Base-by-base conservation (phyloP, 2,797 vertebrate species). In the Pogonophryne albipinna region DNA sequence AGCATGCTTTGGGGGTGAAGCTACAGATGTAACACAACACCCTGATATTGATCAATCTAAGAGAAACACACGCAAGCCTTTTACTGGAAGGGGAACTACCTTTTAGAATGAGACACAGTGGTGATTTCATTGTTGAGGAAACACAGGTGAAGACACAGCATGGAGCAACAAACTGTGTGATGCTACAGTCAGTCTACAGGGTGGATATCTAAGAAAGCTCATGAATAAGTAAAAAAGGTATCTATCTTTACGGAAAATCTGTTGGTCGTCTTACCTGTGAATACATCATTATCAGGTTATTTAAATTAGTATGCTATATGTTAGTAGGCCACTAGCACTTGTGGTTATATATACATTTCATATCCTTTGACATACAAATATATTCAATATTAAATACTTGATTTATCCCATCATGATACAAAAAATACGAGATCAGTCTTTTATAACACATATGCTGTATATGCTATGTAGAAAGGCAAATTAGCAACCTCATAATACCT, bases 221-320 rank as follows among this genome's bases (percentile, higher is more conserved):
- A 84, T 76, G 66, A 1, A 1, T 44, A 47, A 80, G 57, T 52
- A 45, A 42, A 62, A 41, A 49, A 34, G 14, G 44, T 17, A 82
- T 77, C 74, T 62, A 76, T 83, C 70, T 91, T 70, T 70, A 87
- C 2, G 62, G 82, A 80, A 83, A 80, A 41, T 62, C 72, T 53
- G 11, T 55, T 85, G 85, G 79, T 74, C 45, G 46, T 72, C 45
- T 71, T 64, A 73, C 34, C 11, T 9, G 45, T 59, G 31, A 6
- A 51, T 16, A 64, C 10, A 45, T 13, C 47, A 53, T 47, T 46
- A 27, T 53, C 17, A 46, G 6, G 2, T 45, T 0, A 50, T 49
- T 51, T 42, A 57, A 53, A 52, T 14, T 4, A 27, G 15, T 27
- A 42, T 56, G 31, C 12, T 47, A 2, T 51, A 16, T 41, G 31